phyloP scores from a whole-genome alignment of 1,140 invertebrate genomes.

The Zaprionus capensis region DNA sequence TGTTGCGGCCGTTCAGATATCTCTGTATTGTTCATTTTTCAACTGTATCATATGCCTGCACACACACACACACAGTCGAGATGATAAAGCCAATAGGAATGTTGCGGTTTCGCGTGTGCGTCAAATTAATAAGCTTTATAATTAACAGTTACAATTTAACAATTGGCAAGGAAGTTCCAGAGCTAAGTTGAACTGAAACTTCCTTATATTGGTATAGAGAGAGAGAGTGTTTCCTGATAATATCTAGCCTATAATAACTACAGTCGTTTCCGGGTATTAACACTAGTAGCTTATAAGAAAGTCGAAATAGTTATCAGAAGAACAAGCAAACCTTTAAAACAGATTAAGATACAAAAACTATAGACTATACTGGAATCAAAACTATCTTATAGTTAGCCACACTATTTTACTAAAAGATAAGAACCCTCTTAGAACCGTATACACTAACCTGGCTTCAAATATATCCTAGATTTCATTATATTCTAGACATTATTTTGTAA shows the following conservation, averaged over 20 bases:
- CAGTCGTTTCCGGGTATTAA: too few species aligned
- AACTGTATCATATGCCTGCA: not conserved
- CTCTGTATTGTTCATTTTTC: not conserved
- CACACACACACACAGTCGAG: not conserved
- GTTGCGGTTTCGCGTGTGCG: not conserved
- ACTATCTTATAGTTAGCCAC: too few species aligned
- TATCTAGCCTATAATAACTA: not conserved
- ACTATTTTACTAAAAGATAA: too few species aligned
- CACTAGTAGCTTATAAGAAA: too few species aligned
- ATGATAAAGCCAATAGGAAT: conserved; percentile 2
- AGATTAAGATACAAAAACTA: too few species aligned
- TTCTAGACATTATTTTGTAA: too few species aligned
- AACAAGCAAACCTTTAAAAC: too few species aligned
- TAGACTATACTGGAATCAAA: too few species aligned
- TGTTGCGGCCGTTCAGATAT: not conserved
- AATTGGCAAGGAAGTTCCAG: not conserved
- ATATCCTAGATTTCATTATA: too few species aligned
- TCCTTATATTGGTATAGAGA: not conserved
- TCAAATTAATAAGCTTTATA: not conserved
- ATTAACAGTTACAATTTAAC: not conserved
- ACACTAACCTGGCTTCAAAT: too few species aligned
- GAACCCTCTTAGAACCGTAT: too few species aligned
- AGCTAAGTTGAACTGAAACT: not conserved
- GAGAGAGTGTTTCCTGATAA: not conserved
- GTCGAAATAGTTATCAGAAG: too few species aligned